Conservation (phyloP, 2,797 vertebrate genomes). For the Tenualosa thibaudeaui region DNA sequence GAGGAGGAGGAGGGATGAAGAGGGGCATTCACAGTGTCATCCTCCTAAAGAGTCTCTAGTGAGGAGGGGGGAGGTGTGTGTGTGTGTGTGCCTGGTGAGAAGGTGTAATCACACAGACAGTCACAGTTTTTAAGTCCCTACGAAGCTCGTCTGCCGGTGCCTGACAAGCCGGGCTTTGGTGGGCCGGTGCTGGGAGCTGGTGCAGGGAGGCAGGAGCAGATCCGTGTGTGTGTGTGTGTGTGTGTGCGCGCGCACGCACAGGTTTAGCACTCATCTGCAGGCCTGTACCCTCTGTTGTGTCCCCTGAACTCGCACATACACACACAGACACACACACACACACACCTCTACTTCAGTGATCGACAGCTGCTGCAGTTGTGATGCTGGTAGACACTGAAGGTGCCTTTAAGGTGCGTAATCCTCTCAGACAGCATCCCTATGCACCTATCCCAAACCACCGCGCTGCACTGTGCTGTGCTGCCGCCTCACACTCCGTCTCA, state of each 20-base stretch:
- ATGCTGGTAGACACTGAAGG: not conserved
- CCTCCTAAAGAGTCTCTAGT: no score
- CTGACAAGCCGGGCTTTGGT: constrained; percentile 35
- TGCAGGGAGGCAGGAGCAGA: no score
- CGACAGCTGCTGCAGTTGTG: not conserved
- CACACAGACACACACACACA: not conserved
- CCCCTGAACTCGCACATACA: no score
- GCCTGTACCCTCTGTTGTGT: not conserved
- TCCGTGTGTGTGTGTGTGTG: not conserved
- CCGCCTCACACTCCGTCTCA: no score
- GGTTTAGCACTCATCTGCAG: no score
- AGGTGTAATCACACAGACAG: constrained; percentile 36
- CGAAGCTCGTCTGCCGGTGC: constrained; percentile 2
- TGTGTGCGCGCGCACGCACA: not conserved
- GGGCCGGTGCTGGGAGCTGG: not conserved
- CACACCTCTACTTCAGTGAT: not conserved
- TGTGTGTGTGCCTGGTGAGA: not conserved
- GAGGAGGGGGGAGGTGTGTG: not conserved
- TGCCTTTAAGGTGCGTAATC: not conserved
- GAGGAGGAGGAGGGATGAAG: not conserved
- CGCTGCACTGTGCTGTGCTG: no score
- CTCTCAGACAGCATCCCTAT: not conserved
- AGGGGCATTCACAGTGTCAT: no score
- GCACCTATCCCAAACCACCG: no score
- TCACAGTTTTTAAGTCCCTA: constrained; percentile 31